A percentile compares a stretch with the other conserved stretches of the same genome.
phyloP scores from a whole-genome alignment of 2,113 vertebrate species.

The Gobiocypris rarus region DNA sequence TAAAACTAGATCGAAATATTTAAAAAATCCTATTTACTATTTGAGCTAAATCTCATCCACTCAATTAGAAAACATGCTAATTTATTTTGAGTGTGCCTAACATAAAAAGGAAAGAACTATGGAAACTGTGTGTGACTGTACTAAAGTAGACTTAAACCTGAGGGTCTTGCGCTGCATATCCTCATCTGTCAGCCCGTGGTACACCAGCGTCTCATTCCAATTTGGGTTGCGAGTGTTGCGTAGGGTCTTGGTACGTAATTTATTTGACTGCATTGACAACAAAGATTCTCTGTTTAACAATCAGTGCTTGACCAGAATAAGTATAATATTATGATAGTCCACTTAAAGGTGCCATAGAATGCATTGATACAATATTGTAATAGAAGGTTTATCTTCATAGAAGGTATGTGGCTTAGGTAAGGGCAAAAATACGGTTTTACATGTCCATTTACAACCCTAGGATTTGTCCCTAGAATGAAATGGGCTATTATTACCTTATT shows the following conservation, averaged over 20 bases:
- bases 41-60: no score
- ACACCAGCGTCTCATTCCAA: conserved; percentile 94
- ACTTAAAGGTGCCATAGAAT: no score
- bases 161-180: conserved; percentile 98
- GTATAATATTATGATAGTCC: no score
- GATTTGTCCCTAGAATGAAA: no score
- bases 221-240: conserved; percentile 90
- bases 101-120: background rate
- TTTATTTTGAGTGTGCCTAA: background rate
- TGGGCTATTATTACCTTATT: no score
- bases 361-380: no score
- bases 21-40: no score
- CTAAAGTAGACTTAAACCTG: conserved; percentile 70
- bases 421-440: no score
- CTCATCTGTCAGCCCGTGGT: conserved; percentile 92
- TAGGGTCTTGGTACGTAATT: conserved; percentile 93
- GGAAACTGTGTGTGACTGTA: background rate
- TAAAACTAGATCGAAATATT: background rate
- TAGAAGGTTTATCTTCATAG: no score
- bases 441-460: no score
- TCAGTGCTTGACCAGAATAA: background rate
- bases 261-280: conserved; percentile 82
- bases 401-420: no score
- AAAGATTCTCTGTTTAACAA: background rate
- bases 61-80: no score